Evolutionary conservation across 2,113 vertebrate species (phyloP), one percentile per base, ranked within the genome.

Genomic region (Arenaria interpres): DNA sequence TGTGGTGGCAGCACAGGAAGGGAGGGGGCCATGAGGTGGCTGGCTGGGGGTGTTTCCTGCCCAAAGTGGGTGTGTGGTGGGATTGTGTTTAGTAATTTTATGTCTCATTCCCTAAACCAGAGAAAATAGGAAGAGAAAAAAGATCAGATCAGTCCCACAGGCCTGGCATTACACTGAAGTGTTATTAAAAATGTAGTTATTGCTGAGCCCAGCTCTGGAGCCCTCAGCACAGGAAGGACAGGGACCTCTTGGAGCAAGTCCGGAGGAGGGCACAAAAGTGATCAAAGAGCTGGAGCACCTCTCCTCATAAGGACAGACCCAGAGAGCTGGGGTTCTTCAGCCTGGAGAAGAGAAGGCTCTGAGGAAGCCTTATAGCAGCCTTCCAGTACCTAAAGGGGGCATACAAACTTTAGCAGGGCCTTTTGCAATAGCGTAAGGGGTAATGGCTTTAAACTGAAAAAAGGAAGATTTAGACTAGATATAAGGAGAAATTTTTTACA

Each of bases 41-140:
- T 16, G 5, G 24, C 51, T 27, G 28, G 59, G 33, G 33, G 23
- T 7, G 23, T 9, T 12, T 13, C 7, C 9, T 22, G 39, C 7
- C 25, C 2, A 7, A 27, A 21, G 64, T 10, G 19, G 4, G 8
- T 1, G 8, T 15, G 9, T 7, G 10, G 20, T 2, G 9, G 11
- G 32, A 19, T 12, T 53, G 14, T 7, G 27, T 14, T 28, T 8
- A 9, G 22, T 41, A 2, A 7, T 32, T 41, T 9, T 19, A 3
- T 17, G 30, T 41, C 25, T 48, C 3, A 0, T 53, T 79, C 15
- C 23, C 6, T 43, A 15, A 60, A 19, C 2, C 0, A 2, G 39
- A 35, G 41, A 14, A 76, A 60, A 64, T 8, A 5, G 12, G 16
- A 54, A 33, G 33, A 18, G 18, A 46, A 18, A 30, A 22, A 14